phyloP scores from a whole-genome alignment of 2,797 vertebrate genomes.

The Pagetopsis macropterus region DNA sequence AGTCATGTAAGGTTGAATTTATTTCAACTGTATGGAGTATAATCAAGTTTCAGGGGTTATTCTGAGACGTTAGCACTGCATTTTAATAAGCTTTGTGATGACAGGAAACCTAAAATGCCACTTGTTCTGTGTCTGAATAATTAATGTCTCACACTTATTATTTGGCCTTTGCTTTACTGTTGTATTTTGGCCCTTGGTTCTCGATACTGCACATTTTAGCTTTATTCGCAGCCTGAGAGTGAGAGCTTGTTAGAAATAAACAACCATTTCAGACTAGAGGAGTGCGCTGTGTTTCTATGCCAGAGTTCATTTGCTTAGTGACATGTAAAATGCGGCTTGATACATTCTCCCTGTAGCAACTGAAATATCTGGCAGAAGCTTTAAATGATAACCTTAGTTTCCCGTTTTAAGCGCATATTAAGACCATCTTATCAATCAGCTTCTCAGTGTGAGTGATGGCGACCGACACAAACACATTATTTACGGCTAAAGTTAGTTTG shows the following conservation, averaged over 20 bases:
- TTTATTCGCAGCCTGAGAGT: constrained; percentile 24
- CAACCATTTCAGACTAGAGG: constrained; percentile 21
- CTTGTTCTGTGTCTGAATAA: constrained; percentile 58
- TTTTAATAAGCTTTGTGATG: constrained; percentile 43
- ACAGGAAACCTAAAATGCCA: constrained; percentile 51
- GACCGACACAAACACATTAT: neutral
- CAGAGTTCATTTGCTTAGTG: constrained; percentile 9
- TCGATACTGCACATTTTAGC: constrained; percentile 12
- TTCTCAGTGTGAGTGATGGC: neutral
- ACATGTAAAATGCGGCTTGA: constrained; percentile 1
- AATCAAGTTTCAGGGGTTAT: constrained; percentile 36
- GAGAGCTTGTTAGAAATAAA: constrained; percentile 26
- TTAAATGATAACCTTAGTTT: neutral
- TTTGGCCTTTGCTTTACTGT: constrained; percentile 52
- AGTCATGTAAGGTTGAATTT: neutral
- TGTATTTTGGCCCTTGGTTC: constrained; percentile 44
- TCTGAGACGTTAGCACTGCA: constrained; percentile 21
- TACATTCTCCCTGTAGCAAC: neutral
- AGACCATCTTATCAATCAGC: neutral
- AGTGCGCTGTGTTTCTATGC: constrained; percentile 3
- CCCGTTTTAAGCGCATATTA: neutral
- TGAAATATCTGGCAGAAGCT: neutral
- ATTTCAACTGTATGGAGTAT: constrained; percentile 19
- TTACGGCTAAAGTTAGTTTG: neutral
- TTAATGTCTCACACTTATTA: constrained; percentile 57